These are phyloP conservation scores for Centropus bengalensis DNA, from an alignment of 2,113 vertebrate species.

Conservation along the genomic window DNA sequence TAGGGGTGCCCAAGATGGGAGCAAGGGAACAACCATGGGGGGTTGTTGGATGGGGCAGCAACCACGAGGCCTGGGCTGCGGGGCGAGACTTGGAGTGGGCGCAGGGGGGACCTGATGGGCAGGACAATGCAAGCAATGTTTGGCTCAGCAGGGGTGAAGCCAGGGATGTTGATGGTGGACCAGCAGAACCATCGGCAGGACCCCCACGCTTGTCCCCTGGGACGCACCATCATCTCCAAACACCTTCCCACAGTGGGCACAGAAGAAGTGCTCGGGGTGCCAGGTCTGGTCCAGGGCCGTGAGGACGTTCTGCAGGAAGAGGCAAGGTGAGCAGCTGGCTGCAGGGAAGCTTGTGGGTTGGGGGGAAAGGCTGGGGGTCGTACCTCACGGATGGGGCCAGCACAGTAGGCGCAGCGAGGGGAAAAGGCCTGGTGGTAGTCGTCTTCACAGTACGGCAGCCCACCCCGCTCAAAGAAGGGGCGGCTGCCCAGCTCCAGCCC, in stretches of 20 bases:
- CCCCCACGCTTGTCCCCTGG: accelerated
- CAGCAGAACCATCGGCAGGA: not conserved
- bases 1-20: accelerated
- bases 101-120: no score
- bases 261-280: slow-evolving; percentile 97
- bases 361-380: accelerated
- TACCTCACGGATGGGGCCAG: slow-evolving; percentile 82
- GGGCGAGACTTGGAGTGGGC: not conserved
- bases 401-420: slow-evolving; percentile 88
- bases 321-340: accelerated
- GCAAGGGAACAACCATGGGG: accelerated
- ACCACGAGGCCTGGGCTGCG: not conserved
- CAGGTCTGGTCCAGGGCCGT: slow-evolving; percentile 90
- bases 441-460: slow-evolving; percentile 81
- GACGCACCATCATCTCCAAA: slow-evolving; percentile 85
- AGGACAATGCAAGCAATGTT: no score
- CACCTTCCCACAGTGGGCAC: slow-evolving; percentile 83
- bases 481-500: slow-evolving; percentile 76
- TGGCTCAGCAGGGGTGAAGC: no score
- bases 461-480: slow-evolving; percentile 86
- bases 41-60: accelerated
- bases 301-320: slow-evolving; percentile 84
- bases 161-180: no score
- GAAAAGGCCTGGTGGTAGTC: slow-evolving; percentile 88
- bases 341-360: accelerated